Base-by-base conservation (phyloP, 1,140 invertebrate genomes). In the Drosophila willistoni region DNA sequence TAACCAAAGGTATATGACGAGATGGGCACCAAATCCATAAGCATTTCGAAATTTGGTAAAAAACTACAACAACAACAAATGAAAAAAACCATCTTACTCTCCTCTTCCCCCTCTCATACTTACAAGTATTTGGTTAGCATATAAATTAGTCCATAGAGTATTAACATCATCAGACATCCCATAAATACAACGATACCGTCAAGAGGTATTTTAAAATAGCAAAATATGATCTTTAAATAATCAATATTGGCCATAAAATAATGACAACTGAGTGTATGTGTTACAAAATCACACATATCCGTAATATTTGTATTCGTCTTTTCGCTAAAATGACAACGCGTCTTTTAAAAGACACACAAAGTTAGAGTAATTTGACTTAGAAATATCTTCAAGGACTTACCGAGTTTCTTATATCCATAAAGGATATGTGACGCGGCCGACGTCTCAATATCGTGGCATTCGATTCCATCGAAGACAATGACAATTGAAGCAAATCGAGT, bases 51-150 rank as follows among this genome's bases (percentile, higher is more conserved):
- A 12, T 61, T 61, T 3, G 59, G 59, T 14, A 61, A 9, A 39
- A 61, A 61, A 42, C 59, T 61, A 7, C 5, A 29, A 29, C 5
- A 29, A 29, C 19, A 41, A 61, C 10, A 12, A 10, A 13, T 2
- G 2, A 57, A 13, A 57, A 25, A 57, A 12, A 22, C 1, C 9
- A 57, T 22, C 12, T 12, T 5, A 3, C 22, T 22, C 14, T 19
- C n/a, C 22, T 51, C 17, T 19, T 12, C 3, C 36, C 36, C 3
- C 10, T 25, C 51, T 55, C 34, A 59, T 61, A 61, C 59, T 61
- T 36, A 61, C 59, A 41, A 61, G 17, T 61, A 61, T 41, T 42
- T 61, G 2, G 19, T 36, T 19, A 42, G 7, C 59, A 61, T 42
- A 17, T 61, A 61, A 19, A 61, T 41, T 5, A 61, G 3, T 3